Conservation (phyloP, 2,888 invertebrate species). For the Mycalesis mineus region DNA sequence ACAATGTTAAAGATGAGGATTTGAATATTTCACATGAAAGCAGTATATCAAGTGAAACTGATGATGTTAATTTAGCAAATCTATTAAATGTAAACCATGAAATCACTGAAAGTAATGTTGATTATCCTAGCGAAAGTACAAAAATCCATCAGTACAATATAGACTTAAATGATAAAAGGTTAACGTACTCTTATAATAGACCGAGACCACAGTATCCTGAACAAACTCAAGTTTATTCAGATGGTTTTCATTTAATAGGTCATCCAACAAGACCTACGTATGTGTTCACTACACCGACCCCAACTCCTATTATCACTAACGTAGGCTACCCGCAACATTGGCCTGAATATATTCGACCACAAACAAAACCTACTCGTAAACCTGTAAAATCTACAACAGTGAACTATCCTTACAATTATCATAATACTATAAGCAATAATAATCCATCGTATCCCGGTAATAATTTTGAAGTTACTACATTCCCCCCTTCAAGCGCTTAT, state of each 20-base stretch:
- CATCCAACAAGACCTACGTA: conserved; percentile 50
- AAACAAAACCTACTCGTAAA: conserved; percentile 45
- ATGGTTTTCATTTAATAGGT: conserved; percentile 53
- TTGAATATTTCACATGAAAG: conserved; percentile 63
- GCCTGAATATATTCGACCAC: conserved; percentile 30
- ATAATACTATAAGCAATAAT: conserved; percentile 51
- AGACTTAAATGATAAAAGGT: conserved; percentile 38
- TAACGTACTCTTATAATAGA: conserved; percentile 40
- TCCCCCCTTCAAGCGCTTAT: conserved; percentile 57
- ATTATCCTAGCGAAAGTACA: conserved; percentile 36
- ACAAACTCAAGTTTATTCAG: conserved; percentile 50
- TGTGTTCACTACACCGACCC: conserved; percentile 50
- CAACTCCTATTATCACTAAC: conserved; percentile 68
- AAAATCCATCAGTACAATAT: conserved; percentile 30
- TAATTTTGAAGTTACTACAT: conserved; percentile 63
- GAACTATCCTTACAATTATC: conserved; percentile 50
- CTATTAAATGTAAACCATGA: conserved; percentile 33
- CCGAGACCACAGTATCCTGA: conserved; percentile 49
- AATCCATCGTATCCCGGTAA: conserved; percentile 45
- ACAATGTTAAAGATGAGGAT: conserved; percentile 65
- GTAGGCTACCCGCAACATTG: conserved; percentile 55
- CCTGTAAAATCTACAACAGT: conserved; percentile 53
- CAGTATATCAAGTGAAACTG: conserved; percentile 38
- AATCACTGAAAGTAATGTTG: conserved; percentile 34
- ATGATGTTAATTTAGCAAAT: conserved; percentile 23